Base-by-base conservation (phyloP, 2,113 vertebrate species). In the Sorex fumeus region DNA sequence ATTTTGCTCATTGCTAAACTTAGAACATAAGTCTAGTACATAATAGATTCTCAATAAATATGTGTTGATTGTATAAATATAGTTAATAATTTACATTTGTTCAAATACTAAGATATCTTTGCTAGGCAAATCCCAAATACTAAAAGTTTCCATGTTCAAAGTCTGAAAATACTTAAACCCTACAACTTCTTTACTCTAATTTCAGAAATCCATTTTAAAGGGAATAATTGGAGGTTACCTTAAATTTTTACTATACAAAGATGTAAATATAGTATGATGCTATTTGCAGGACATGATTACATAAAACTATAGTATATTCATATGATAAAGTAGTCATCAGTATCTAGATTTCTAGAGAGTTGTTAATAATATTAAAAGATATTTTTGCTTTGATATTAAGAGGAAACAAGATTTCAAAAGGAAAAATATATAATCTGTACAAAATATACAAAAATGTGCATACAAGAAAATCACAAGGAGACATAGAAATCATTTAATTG, bases 161-260 rank as follows among this genome's bases (percentile, higher is more conserved):
- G 19, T 21, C 71, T 77, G 66, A 80, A 72, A 67, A 77, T 50
- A 8, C n/a, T 86, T 86, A 82, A 91, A 72, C 4, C 9, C 53
- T 53, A 57, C 19, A 72, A 87, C 3, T 43, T 79, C 47, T 30
- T 75, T 43, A 83, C 27, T 64, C 87, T 30, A 76, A 70, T 67
- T 75, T 87, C 50, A 91, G 70, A 23, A 74, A 67, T n/a, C 50
- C 25, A 45, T 88, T 34, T 18, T 82, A 62, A 94, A 85, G 64
- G n/a, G 69, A 69, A 86, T 43, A 19, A 88, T 60, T 19, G 69
- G 57, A 90, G 34, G 60, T 36, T 34, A 77, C 92, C 5, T n/a
- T 28, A 85, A 77, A 93, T 64, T 40, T 47, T 70, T 79, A 36
- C 34, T 76, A n/a, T 45, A 80, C 11, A 72, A 64, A 84, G 40